A percentile compares a stretch with the other conserved stretches of the same genome.
Evolutionary conservation across 2,113 vertebrate species (phyloP).

Genomic region (Pagrus major): DNA sequence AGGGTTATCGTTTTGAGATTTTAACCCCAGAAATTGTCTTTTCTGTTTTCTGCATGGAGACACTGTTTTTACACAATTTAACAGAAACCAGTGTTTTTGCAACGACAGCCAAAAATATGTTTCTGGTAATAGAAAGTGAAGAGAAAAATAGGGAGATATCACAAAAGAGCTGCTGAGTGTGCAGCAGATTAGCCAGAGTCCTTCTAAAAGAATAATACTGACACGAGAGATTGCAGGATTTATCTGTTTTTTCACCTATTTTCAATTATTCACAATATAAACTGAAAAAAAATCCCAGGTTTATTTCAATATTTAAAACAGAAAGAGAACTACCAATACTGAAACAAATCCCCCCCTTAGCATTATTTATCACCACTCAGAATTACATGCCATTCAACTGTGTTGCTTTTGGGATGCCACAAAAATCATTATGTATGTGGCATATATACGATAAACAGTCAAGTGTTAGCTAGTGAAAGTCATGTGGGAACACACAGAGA

Average conservation of each 20-base stretch:
- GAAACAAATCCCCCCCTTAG: not conserved
- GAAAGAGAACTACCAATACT: not conserved
- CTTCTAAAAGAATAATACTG: not conserved
- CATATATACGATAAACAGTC: not conserved
- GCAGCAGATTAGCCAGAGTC: not conserved
- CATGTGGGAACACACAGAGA: conserved; percentile 41
- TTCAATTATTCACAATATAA: not conserved
- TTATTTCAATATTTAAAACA: not conserved
- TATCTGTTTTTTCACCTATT: not conserved
- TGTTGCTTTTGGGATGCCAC: not conserved
- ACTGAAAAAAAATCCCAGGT: not conserved
- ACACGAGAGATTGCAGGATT: not conserved
- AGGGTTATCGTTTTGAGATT: not conserved
- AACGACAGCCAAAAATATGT: conserved; percentile 1
- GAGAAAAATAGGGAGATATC: conserved; percentile 2
- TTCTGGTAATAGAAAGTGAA: conserved; percentile 1
- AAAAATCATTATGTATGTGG: not conserved
- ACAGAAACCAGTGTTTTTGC: not conserved
- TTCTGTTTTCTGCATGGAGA: not conserved
- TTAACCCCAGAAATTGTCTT: not conserved
- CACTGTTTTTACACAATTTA: not conserved
- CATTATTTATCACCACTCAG: not conserved
- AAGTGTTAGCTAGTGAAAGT: not conserved
- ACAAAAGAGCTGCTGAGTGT: conserved; percentile 2
- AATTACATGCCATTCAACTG: not conserved